phyloP scores from a whole-genome alignment of 2,797 vertebrate genomes.

The Linurgus olivaceus region DNA sequence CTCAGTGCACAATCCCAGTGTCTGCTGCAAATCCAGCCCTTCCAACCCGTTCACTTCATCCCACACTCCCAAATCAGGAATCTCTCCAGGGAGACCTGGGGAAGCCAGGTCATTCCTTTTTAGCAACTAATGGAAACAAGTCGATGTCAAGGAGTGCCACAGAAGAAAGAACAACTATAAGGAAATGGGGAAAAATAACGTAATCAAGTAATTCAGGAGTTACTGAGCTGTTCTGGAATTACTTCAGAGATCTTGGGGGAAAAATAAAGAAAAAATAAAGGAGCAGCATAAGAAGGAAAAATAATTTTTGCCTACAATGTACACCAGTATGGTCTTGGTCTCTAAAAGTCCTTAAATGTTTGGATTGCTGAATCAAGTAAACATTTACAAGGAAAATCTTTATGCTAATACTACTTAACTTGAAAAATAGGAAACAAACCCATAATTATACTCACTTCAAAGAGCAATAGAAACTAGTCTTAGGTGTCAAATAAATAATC shows the following conservation, averaged over 20 bases:
- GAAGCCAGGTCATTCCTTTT: not conserved
- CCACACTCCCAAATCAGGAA: not conserved
- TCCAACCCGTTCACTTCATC: not conserved
- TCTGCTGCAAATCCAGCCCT: not conserved
- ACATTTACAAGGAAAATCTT: not conserved
- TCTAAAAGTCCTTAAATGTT: not conserved
- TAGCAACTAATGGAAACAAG: not conserved
- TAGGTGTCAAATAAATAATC: not conserved
- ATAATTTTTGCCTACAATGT: not conserved
- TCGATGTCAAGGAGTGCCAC: not conserved
- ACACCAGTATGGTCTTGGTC: not conserved
- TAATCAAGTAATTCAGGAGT: not conserved
- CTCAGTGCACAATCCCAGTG: fast-evolving
- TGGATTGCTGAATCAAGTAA: not conserved
- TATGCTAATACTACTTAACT: not conserved
- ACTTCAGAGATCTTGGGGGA: not conserved
- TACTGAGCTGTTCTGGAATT: not conserved
- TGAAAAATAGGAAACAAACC: not conserved
- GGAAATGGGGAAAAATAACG: not conserved
- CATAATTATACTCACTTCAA: not conserved
- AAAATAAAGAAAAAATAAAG: not conserved
- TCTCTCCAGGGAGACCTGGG: not conserved
- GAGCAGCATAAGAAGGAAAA: not conserved
- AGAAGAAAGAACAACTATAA: not conserved
- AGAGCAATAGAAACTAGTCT: not conserved